These are phyloP conservation scores for Saxicola maurus DNA, from an alignment of 2,797 vertebrate species.

Conservation along the genomic window DNA sequence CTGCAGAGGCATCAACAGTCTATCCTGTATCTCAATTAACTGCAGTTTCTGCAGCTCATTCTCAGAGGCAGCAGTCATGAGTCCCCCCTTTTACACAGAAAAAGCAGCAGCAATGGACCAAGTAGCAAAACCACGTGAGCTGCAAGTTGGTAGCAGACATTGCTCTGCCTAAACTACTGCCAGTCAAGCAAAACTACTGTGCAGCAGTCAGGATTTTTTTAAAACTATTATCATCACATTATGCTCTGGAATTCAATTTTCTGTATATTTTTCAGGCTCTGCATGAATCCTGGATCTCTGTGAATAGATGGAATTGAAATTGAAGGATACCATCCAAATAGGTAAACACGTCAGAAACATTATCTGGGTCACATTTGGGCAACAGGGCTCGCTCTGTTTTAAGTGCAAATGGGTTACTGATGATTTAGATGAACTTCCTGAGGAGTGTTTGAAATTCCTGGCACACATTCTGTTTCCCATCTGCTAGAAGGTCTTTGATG, in stretches of 20 bases:
- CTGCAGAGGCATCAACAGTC: background rate
- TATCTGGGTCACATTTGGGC: conserved; percentile 59
- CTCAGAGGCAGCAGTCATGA: background rate
- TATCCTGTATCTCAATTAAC: background rate
- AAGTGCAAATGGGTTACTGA: conserved; percentile 57
- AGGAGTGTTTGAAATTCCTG: conserved; percentile 60
- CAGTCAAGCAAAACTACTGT: background rate
- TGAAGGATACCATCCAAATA: conserved; percentile 9
- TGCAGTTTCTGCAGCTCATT: background rate
- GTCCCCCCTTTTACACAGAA: background rate
- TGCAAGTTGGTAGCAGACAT: accelerated
- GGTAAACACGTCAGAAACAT: conserved; percentile 43
- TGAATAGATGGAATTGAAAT: conserved; percentile 8
- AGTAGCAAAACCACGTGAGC: background rate
- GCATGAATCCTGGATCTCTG: background rate
- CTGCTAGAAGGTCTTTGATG: conserved; percentile 52
- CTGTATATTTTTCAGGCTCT: conserved; percentile 5
- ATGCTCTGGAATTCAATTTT: background rate
- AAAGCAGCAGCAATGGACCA: background rate
- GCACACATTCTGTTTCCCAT: conserved; percentile 26
- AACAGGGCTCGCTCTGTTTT: conserved; percentile 29
- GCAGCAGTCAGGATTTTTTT: background rate
- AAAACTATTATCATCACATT: background rate
- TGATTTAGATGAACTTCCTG: conserved; percentile 59
- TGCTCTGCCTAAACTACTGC: background rate